These are phyloP conservation scores for Hetaerina americana DNA, from an alignment of 1,140 invertebrate genomes.

Conservation along the genomic window DNA sequence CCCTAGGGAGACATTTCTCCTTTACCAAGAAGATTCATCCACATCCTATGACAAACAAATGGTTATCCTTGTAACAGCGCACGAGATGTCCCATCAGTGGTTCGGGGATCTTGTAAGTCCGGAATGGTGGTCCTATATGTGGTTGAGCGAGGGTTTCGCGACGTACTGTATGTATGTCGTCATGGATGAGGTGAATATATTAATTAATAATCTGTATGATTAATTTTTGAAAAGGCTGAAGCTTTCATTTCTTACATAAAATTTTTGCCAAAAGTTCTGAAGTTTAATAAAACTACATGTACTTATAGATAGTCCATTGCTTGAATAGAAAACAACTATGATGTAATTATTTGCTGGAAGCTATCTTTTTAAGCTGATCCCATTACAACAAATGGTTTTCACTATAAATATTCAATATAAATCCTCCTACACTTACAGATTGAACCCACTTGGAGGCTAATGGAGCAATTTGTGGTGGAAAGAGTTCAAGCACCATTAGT, in stretches of 20 bases:
- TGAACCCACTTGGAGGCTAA: slow-evolving; percentile 47
- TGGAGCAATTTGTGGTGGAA: slow-evolving; percentile 43
- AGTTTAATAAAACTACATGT: no score
- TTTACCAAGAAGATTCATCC: slow-evolving; percentile 34
- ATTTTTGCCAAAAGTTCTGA: no score
- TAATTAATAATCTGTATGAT: no score
- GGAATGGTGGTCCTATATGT: slow-evolving; percentile 50
- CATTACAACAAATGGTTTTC: slow-evolving; percentile 35
- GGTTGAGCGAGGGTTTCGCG: slow-evolving; percentile 58
- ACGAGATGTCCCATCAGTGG: slow-evolving; percentile 50
- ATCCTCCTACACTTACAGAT: no score
- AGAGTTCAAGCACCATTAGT: no score
- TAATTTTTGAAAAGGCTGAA: no score
- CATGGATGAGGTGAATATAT: no score
- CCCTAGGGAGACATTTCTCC: slow-evolving; percentile 39
- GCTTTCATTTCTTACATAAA: no score
- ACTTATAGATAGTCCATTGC: no score
- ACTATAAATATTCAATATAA: not conserved
- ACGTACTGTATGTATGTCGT: slow-evolving; percentile 34
- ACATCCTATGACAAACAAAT: slow-evolving; percentile 34
- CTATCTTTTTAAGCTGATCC: no score
- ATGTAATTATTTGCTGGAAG: no score
- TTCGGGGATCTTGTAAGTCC: slow-evolving; percentile 55
- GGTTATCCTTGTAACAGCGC: slow-evolving; percentile 37
- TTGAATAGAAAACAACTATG: no score